Conservation (phyloP, 2,888 invertebrate species). For the Xylocampa areola region DNA sequence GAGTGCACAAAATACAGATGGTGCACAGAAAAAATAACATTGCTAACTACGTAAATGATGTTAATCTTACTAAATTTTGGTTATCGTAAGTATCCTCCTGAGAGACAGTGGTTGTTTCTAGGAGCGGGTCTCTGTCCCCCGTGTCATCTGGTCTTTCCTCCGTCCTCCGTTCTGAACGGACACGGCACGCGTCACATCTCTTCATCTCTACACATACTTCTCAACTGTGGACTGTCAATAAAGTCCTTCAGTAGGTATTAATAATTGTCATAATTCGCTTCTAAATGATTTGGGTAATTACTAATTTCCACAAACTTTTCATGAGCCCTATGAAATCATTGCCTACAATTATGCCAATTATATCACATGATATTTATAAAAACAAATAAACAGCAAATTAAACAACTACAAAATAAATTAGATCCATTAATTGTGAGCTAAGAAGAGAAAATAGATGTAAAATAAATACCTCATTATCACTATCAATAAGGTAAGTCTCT, state of each 20-base stretch:
- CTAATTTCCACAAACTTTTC: conserved; percentile 13
- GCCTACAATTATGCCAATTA: conserved; percentile 36
- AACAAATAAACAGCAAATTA: conserved; percentile 13
- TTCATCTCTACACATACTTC: conserved; percentile 88
- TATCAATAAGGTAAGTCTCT: conserved; percentile 73
- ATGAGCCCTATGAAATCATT: conserved; percentile 7
- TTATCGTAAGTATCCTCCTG: conserved; percentile 81
- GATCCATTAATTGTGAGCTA: conserved; percentile 11
- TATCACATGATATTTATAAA: conserved; percentile 5
- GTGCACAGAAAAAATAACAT: conserved; percentile 55
- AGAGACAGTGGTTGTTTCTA: conserved; percentile 76
- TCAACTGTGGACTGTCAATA: conserved; percentile 82
- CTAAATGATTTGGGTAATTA: background rate
- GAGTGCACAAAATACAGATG: conserved; percentile 45
- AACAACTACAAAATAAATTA: background rate
- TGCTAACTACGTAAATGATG: conserved; percentile 69
- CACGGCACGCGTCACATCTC: conserved; percentile 83
- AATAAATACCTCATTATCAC: conserved; percentile 75
- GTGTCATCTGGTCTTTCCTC: conserved; percentile 62
- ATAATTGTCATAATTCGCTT: conserved; percentile 14
- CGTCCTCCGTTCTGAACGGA: conserved; percentile 76
- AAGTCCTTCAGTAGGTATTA: conserved; percentile 68
- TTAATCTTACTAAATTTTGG: conserved; percentile 80
- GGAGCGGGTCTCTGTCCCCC: conserved; percentile 79
- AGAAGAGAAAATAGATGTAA: conserved; percentile 26